Percentiles rank a stretch among this genome's conserved stretches.
Evolutionary conservation across 2,797 vertebrate species (phyloP).

Genomic region (Schizopygopsis malacanthus): DNA sequence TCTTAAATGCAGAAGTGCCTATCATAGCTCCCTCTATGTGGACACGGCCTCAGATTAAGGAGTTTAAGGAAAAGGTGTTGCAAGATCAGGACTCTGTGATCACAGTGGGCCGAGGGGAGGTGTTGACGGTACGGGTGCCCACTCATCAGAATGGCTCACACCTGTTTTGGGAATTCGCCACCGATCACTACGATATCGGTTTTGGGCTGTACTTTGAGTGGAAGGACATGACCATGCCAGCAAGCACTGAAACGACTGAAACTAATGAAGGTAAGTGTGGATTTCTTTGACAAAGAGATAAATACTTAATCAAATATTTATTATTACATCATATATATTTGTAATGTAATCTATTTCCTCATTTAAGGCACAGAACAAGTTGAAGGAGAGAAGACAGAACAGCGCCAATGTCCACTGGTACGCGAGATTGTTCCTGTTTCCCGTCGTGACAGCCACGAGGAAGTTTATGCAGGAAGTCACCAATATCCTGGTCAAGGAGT

Average conservation of each 20-base stretch:
- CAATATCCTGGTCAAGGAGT: conserved; percentile 97
- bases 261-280: conserved; percentile 84
- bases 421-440: conserved; percentile 98
- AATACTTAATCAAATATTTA: neutral
- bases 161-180: conserved; percentile 99
- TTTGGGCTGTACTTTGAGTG: conserved; percentile 99
- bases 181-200: conserved; percentile 98
- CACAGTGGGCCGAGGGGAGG: conserved; percentile 97
- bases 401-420: conserved; percentile 85
- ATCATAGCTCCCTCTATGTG: conserved; percentile 91
- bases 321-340: neutral
- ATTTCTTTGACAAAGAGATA: neutral
- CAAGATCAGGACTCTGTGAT: conserved; percentile 97
- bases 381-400: conserved; percentile 89
- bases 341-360: neutral
- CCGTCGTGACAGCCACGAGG: conserved; percentile 98
- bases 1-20: conserved; percentile 19
- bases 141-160: conserved; percentile 97
- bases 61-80: conserved; percentile 97
- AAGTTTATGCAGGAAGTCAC: conserved; percentile 98
- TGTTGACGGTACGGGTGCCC: conserved; percentile 95
- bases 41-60: conserved; percentile 97
- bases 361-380: conserved; percentile 79
- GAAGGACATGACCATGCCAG: conserved; percentile 91
- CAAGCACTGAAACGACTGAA: conserved; percentile 81